Percentiles rank a stretch among this genome's conserved stretches.
Evolutionary conservation across 2,113 vertebrate genomes (phyloP).

Genomic region (Accipiter cooperii): DNA sequence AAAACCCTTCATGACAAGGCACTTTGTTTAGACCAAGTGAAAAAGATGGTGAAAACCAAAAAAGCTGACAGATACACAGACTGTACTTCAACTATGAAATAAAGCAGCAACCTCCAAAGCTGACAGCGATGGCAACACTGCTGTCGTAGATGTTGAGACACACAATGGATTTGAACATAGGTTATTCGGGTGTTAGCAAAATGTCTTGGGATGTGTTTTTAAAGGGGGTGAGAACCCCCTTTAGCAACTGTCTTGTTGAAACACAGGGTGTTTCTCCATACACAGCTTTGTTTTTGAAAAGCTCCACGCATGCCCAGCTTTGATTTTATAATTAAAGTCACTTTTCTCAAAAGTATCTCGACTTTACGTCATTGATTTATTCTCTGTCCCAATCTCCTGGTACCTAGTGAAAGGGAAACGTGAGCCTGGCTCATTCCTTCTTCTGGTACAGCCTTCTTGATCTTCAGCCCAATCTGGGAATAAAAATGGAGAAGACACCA

Average conservation of each 20-base stretch:
- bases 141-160: fast-evolving
- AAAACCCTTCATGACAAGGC: neutral
- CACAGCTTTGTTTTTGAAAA: neutral
- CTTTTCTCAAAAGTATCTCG: neutral
- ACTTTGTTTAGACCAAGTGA: neutral
- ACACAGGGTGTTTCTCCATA: neutral
- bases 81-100: neutral
- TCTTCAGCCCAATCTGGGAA: neutral
- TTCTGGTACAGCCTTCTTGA: neutral
- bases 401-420: neutral
- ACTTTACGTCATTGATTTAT: neutral
- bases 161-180: neutral
- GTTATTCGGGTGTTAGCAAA: neutral
- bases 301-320: neutral
- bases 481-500: neutral
- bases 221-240: neutral
- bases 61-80: neutral
- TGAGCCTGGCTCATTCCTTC: neutral
- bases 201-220: neutral
- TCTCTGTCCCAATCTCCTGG: neutral
- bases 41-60: neutral
- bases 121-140: neutral
- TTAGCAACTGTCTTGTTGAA: neutral
- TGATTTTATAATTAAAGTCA: neutral
- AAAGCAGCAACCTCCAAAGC: neutral